Conservation (phyloP, 2,113 vertebrate species). For the Anolis carolinensis region DNA sequence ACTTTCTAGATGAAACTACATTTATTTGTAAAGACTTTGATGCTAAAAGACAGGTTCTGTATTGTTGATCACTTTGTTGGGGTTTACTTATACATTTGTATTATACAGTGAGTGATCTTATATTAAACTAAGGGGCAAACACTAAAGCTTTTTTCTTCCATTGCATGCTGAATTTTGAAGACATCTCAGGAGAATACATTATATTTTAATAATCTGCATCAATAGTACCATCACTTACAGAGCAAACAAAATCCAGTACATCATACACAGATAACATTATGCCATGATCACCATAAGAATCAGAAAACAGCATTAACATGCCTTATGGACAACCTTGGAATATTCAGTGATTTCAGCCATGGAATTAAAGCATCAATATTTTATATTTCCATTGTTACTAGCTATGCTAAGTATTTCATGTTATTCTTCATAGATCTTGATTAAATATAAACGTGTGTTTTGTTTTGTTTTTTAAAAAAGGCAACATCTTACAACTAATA, state of each 20-base stretch:
- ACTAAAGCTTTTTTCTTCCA: too few species aligned
- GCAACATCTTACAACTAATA: neutral
- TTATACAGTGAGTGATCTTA: too few species aligned
- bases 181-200: too few species aligned
- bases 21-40: too few species aligned
- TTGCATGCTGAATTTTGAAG: too few species aligned
- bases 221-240: neutral
- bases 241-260: neutral
- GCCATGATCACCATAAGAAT: neutral
- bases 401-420: neutral
- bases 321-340: neutral
- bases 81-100: too few species aligned
- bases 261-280: neutral
- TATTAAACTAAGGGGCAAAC: too few species aligned
- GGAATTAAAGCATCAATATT: neutral
- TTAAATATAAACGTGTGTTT: neutral
- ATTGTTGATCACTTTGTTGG: too few species aligned
- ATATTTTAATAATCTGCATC: too few species aligned
- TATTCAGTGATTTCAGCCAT: neutral
- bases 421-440: neutral
- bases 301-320: neutral
- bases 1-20: too few species aligned
- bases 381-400: neutral
- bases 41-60: too few species aligned
- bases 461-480: neutral